Conservation (phyloP, 2,888 invertebrate genomes). For the Amphipyra berbera region DNA sequence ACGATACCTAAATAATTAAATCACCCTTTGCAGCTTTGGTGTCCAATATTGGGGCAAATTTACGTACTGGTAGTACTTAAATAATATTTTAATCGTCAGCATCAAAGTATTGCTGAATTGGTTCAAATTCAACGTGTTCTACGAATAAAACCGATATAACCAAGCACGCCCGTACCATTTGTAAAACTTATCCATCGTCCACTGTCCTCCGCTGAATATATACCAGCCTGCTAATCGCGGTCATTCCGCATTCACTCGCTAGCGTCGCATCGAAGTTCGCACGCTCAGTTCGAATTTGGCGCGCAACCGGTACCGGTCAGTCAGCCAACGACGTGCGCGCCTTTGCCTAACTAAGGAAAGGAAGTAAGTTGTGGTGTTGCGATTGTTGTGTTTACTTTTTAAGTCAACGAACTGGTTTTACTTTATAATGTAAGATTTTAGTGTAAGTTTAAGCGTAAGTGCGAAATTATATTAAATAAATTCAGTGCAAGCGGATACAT, state of each 20-base stretch:
- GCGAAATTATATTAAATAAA: constrained; percentile 29
- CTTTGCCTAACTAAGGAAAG: constrained; percentile 69
- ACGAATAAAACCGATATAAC: constrained; percentile 59
- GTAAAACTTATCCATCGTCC: constrained; percentile 56
- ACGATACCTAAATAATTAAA: neutral
- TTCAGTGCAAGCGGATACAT: constrained; percentile 33
- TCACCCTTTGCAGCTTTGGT: neutral
- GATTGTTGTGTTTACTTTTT: constrained; percentile 74
- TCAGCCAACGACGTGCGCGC: constrained; percentile 72
- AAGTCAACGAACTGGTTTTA: constrained; percentile 65
- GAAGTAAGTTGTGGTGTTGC: constrained; percentile 65
- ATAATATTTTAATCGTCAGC: constrained; percentile 19
- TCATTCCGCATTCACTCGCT: constrained; percentile 60
- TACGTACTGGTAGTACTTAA: constrained; percentile 1
- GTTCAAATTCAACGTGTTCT: constrained; percentile 44
- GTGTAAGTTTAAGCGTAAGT: constrained; percentile 48
- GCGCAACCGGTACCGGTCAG: constrained; percentile 68
- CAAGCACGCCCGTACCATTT: constrained; percentile 56
- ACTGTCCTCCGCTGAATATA: constrained; percentile 47
- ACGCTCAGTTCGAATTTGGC: constrained; percentile 85
- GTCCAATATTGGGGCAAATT: constrained; percentile 2
- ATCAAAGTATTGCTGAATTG: constrained; percentile 50
- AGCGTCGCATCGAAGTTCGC: constrained; percentile 44
- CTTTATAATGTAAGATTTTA: constrained; percentile 47
- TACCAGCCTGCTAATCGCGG: constrained; percentile 57